Conservation (phyloP, 1,140 invertebrate species). For the Mesaphorura yosii region DNA sequence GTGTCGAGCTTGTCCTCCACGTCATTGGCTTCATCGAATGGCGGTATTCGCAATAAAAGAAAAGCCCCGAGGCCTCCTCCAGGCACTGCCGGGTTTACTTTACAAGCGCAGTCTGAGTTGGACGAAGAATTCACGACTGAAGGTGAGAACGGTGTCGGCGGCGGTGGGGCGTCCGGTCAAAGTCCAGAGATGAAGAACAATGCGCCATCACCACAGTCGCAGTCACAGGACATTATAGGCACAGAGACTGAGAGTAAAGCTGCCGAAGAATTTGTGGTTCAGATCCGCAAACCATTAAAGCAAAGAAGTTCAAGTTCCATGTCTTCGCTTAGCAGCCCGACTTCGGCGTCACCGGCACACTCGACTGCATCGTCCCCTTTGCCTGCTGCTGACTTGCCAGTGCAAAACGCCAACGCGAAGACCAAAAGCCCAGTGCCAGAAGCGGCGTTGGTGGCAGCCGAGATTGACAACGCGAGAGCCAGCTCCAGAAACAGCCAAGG, state of each 20-base stretch:
- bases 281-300: too few species aligned
- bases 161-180: slow-evolving; percentile 9
- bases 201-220: too few species aligned
- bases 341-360: not conserved
- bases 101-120: slow-evolving; percentile 20
- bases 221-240: too few species aligned
- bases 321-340: slow-evolving; percentile 17
- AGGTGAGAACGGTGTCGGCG: not conserved
- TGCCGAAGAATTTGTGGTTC: too few species aligned
- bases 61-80: slow-evolving; percentile 23
- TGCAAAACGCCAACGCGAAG: too few species aligned
- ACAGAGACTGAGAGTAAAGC: too few species aligned
- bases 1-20: slow-evolving; percentile 25
- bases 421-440: too few species aligned
- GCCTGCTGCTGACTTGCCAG: too few species aligned
- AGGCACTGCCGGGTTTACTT: not conserved
- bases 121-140: slow-evolving; percentile 21
- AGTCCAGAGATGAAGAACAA: not conserved
- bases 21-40: slow-evolving; percentile 27
- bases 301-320: slow-evolving; percentile 12
- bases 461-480: too few species aligned
- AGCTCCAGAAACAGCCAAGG: too few species aligned
- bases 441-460: too few species aligned
- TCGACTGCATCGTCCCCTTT: slow-evolving; percentile 16
- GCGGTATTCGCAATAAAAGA: slow-evolving; percentile 22